Conservation (phyloP, 2,113 vertebrate species). For the Chaetops frenatus region DNA sequence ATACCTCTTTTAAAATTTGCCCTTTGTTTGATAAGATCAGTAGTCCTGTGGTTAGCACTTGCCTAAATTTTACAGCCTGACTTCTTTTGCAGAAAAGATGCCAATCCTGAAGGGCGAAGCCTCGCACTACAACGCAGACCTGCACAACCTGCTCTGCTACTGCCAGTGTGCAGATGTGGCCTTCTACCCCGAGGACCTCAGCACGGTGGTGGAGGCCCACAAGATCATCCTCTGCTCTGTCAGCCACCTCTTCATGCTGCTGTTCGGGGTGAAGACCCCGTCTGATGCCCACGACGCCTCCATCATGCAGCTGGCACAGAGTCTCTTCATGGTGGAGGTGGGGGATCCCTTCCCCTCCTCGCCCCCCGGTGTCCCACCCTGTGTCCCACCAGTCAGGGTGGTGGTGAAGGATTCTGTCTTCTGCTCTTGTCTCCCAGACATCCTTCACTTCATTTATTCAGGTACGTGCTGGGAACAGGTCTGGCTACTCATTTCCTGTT, state of each 20-base stretch:
- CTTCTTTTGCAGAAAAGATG: conserved; percentile 79
- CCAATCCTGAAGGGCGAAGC: conserved; percentile 86
- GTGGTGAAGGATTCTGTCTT: conserved; percentile 87
- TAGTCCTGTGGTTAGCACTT: neutral
- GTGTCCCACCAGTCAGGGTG: conserved; percentile 76
- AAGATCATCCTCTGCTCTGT: conserved; percentile 88
- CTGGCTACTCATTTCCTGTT: neutral
- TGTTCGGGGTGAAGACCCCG: conserved; percentile 79
- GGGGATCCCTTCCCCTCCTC: neutral
- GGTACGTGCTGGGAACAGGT: conserved; percentile 65
- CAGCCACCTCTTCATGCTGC: conserved; percentile 89
- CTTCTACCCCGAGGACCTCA: conserved; percentile 81
- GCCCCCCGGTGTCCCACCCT: conserved; percentile 37
- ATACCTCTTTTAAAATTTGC: neutral
- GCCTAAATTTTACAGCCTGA: neutral
- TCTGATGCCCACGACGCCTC: conserved; percentile 70
- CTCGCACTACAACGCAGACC: conserved; percentile 85
- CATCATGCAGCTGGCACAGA: conserved; percentile 62
- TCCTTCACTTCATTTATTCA: conserved; percentile 96
- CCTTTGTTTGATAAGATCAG: neutral
- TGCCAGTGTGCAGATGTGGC: conserved; percentile 90
- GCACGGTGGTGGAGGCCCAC: conserved; percentile 83
- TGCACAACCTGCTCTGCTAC: conserved; percentile 86
- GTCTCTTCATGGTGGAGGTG: conserved; percentile 75
- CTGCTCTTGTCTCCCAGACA: conserved; percentile 85